Base-by-base conservation (phyloP, 2,113 vertebrate genomes). In the Xenopus borealis region DNA sequence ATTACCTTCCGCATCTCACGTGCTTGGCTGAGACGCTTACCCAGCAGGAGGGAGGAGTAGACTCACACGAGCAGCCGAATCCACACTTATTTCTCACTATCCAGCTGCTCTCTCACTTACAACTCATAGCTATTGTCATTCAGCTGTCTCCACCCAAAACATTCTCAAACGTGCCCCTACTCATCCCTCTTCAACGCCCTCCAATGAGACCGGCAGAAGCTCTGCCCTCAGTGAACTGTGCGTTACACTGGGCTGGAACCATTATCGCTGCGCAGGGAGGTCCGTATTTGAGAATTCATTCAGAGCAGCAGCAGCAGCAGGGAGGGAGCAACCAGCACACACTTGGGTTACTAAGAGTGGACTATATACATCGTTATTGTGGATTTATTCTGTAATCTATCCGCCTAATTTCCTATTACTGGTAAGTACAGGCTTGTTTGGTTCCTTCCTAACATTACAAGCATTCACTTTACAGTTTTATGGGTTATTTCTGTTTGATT, bases 61-160 rank as follows among this genome's bases (percentile, higher is more conserved):
- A 40, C 50, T 44, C n/a, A 47, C 50, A 45, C 58, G 27, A 63
- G 55, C 18, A 50, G 61, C 30, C 61, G n/a, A 20, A 50, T 50
- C 11, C 30, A 44, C 17, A 12, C 45, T 69, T 69, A 66, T 66
- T 63, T 16, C 61, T 46, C 45, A 58, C 27, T 33, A 16, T 13
- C 27, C 40, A 62, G 65, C 16, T 59, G 68, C 68, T 16, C n/a
- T 44, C n/a, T 47, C 50, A 61, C 7, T 40, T 7, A 40, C 2
- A 40, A 9, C 33, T 40, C 33, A 9, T 6, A 47, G 71, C 10
- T 40, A 50, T 50, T 59, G 65, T 71, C 33, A 71, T 12, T 50
- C 47, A 50, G 1, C 4, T 50, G 55, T 75, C 73, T 69, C 73
- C 73, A 69, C 73, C 73, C 73, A 53, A 44, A 44, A 52, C 73